These are phyloP conservation scores for Tipula confusa DNA, from an alignment of 2,888 invertebrate genomes.

Conservation along the genomic window DNA sequence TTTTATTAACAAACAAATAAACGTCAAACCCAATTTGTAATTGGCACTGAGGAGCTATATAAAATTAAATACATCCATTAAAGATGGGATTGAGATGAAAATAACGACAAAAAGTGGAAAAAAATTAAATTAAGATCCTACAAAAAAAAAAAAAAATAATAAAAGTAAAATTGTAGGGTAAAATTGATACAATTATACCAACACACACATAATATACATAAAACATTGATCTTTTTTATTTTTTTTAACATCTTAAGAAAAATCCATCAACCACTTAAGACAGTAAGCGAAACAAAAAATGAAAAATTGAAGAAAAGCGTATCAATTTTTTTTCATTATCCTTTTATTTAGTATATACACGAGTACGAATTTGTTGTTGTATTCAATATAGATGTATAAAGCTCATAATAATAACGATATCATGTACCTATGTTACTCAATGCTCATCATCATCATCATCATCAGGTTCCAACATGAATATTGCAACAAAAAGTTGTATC, in stretches of 20 bases:
- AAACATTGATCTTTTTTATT: background rate
- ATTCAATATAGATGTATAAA: background rate
- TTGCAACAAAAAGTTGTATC: background rate
- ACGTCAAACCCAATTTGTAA: background rate
- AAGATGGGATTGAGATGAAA: background rate
- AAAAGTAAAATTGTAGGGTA: background rate
- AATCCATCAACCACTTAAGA: slow-evolving; percentile 25
- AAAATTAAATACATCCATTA: slow-evolving; percentile 9
- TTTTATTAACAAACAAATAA: background rate
- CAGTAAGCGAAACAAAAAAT: slow-evolving; percentile 1
- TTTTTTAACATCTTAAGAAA: background rate
- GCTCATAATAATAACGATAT: slow-evolving; percentile 20
- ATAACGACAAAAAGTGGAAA: background rate
- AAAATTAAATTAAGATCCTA: slow-evolving; percentile 5
- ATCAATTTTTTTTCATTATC: slow-evolving; percentile 8
- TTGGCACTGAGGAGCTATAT: background rate
- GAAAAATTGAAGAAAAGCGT: slow-evolving; percentile 20
- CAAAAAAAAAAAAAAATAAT: background rate
- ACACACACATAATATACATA: too few species aligned
- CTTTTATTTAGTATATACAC: background rate
- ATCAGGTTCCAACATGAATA: background rate
- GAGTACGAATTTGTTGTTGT: background rate
- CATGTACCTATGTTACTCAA: slow-evolving; percentile 1
- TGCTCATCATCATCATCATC: slow-evolving; percentile 17
- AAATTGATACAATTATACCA: slow-evolving; percentile 8